Conservation (phyloP, 2,797 vertebrate genomes). For the Pseudocheirus occidentalis region DNA sequence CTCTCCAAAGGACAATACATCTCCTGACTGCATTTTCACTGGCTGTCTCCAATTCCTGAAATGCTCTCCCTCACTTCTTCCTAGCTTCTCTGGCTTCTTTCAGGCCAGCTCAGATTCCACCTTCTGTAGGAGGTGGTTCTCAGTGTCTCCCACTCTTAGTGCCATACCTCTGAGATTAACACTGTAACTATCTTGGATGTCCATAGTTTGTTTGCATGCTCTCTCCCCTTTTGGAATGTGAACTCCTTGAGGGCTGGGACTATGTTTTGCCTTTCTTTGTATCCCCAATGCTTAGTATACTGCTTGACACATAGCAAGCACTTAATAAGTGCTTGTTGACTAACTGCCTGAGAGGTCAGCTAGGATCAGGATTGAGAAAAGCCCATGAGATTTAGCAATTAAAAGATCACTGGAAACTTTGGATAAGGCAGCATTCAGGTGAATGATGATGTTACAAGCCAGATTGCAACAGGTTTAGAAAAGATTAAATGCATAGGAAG, state of each 20-base stretch:
- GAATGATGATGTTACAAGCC: neutral
- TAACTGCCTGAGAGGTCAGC: neutral
- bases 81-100: neutral
- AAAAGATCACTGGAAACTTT: neutral
- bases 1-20: neutral
- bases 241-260: neutral
- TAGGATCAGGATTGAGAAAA: neutral
- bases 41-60: neutral
- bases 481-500: neutral
- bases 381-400: neutral
- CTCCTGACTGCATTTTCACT: neutral
- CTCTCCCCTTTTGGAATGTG: neutral
- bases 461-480: neutral
- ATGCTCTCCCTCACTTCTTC: neutral
- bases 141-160: neutral
- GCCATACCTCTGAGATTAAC: neutral
- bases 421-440: neutral
- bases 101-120: neutral
- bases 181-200: neutral
- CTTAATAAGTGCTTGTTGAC: neutral
- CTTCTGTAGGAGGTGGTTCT: neutral
- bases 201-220: neutral
- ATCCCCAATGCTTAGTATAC: neutral
- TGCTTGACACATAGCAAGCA: neutral
- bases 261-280: neutral